Evolutionary conservation across 2,888 invertebrate species (phyloP), one percentile per base, ranked within the genome.

Genomic region (Meteorus colon): DNA sequence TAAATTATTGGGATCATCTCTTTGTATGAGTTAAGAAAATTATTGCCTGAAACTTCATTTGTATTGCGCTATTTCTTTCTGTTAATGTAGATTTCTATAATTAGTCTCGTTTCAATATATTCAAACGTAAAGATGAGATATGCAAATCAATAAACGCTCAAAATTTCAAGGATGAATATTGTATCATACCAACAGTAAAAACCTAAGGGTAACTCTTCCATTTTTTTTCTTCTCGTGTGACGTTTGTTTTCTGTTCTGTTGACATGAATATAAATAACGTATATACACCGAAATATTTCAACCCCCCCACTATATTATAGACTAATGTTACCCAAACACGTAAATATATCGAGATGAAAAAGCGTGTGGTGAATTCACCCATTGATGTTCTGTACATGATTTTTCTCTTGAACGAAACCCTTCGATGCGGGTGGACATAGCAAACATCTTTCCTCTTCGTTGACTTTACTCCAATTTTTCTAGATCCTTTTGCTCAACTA

Each of bases 401-500:
- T n/a, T n/a, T n/a, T 48, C n/a, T n/a, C 34, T n/a, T n/a, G 6
- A 34, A 16, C 16, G 37, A 34, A 51, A 73, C 66, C 27, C 51
- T 37, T n/a, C 73, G 27, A 34, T 24, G 24, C 34, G 8, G 19
- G 45, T 63, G 72, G 72, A 48, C 31, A 65, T 48, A 48, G 37
- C 73, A 59, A 66, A 67, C 59, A 67, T 29, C 73, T 66, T 73
- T 73, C 66, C 41, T 41, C 66, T 73, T 37, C 55, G 24, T 55
- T 59, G 24, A 24, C 55, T 63, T 37, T 12, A 16, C 31, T 63
- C n/a, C 4, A 63, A n/a, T 4, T 31, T 63, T 63, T 31, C 34
- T 1, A 48, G 48, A 48, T 19, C 34, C 16, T 8, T 27, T 14
- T 4, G 24, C 24, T 24, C 0, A 24, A 24, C 24, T 24, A 24